phyloP scores from a whole-genome alignment of 2,113 vertebrate genomes.

The Vidua macroura region DNA sequence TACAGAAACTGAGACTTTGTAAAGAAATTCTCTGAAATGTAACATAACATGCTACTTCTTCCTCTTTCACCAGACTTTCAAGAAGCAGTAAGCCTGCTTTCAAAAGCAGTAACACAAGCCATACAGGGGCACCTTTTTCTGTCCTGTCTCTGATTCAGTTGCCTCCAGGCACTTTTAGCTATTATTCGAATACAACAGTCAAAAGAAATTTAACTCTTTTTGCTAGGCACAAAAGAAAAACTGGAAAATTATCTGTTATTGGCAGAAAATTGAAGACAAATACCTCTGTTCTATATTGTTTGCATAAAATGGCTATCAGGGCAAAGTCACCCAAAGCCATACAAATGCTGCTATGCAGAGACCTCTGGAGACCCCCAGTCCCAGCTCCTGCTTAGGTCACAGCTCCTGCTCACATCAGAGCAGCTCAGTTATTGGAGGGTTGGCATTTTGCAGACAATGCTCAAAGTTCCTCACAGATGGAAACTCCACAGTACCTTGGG shows the following conservation, averaged over 20 bases:
- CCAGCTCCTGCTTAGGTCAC: neutral
- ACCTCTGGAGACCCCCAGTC: neutral
- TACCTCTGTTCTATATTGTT: neutral
- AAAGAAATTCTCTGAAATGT: neutral
- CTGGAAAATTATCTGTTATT: neutral
- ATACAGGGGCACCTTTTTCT: neutral
- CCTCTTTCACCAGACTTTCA: neutral
- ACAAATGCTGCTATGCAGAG: neutral
- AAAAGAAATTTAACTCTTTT: conserved; percentile 1
- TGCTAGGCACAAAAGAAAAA: neutral
- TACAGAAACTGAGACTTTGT: neutral
- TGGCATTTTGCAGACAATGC: neutral
- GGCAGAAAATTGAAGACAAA: neutral
- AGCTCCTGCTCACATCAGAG: neutral
- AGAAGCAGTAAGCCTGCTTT: neutral
- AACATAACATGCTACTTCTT: neutral
- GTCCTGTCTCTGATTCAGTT: neutral
- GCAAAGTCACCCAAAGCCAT: neutral
- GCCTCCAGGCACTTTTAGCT: neutral
- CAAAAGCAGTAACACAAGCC: neutral
- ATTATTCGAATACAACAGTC: neutral
- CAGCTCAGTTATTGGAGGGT: neutral
- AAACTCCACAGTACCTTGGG: neutral
- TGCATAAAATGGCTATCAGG: neutral
- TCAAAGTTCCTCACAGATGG: neutral